A percentile compares a stretch with the other conserved stretches of the same genome.
phyloP scores from a whole-genome alignment of 2,888 invertebrate genomes.

The Hirtodrosophila confusa region DNA sequence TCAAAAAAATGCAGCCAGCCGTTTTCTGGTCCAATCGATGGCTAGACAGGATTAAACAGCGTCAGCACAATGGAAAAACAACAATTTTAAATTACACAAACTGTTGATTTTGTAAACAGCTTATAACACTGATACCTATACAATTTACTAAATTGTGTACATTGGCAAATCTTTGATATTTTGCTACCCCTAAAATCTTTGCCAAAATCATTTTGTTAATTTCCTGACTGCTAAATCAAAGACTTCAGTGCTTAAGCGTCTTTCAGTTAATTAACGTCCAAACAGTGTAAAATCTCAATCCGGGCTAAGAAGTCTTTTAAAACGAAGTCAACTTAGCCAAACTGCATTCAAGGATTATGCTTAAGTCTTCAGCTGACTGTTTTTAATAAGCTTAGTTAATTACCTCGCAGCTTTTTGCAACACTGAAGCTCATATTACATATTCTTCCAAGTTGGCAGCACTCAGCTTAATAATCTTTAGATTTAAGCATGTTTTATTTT shows the following conservation, averaged over 20 bases:
- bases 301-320: neutral
- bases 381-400: constrained; percentile 4
- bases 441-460: neutral
- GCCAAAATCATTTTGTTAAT: too few relatives aligned
- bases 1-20: constrained; percentile 28
- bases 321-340: neutral
- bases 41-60: constrained; percentile 10
- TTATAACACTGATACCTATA: neutral
- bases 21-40: constrained; percentile 10
- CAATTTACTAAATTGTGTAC: neutral
- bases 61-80: constrained; percentile 1
- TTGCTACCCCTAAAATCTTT: too few relatives aligned
- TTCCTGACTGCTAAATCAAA: too few relatives aligned
- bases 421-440: neutral
- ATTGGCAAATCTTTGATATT: too few relatives aligned
- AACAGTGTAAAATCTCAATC: neutral
- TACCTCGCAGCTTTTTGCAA: constrained; percentile 6
- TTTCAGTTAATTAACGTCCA: too few relatives aligned
- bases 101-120: constrained; percentile 4
- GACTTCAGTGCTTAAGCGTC: too few relatives aligned
- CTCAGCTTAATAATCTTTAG: too few relatives aligned
- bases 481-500: neutral
- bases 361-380: neutral
- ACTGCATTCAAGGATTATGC: neutral
- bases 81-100: constrained; percentile 9